Evolutionary conservation across 2,797 vertebrate species (phyloP).

Genomic region (Cottoperca gobio): DNA sequence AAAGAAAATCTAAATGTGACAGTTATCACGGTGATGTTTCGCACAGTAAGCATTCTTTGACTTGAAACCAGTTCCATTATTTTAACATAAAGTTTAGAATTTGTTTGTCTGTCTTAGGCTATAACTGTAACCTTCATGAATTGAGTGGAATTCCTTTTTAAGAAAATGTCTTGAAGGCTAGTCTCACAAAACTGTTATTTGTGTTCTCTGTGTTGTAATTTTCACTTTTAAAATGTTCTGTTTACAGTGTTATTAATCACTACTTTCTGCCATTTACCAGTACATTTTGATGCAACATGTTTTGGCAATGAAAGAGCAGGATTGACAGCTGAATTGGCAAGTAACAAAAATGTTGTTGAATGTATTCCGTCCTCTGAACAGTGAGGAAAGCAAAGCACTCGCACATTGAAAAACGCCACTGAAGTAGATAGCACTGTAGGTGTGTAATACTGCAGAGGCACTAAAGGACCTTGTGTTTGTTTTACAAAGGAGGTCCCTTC

Average conservation of each 20-base stretch:
- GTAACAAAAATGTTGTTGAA: conserved; percentile 87
- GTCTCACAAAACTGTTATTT: conserved; percentile 17
- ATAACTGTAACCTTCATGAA: conserved; percentile 32
- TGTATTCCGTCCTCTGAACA: conserved; percentile 85
- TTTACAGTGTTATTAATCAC: conserved; percentile 77
- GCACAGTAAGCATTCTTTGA: conserved; percentile 13
- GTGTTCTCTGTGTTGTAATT: conserved; percentile 27
- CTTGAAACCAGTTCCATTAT: conserved; percentile 20
- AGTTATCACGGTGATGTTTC: background rate
- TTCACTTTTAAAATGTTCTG: conserved; percentile 30
- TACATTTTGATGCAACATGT: conserved; percentile 72
- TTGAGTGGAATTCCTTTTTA: conserved; percentile 68
- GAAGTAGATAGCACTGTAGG: conserved; percentile 80
- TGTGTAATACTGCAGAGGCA: conserved; percentile 57
- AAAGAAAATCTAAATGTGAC: conserved; percentile 9
- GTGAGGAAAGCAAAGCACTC: conserved; percentile 90
- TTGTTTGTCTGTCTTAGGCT: conserved; percentile 19
- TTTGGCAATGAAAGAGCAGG: conserved; percentile 79
- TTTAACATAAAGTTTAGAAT: conserved; percentile 16
- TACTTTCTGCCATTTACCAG: conserved; percentile 76
- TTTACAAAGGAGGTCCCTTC: conserved; percentile 40
- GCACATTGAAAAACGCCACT: conserved; percentile 77
- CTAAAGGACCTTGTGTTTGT: conserved; percentile 71
- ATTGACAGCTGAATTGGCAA: conserved; percentile 80
- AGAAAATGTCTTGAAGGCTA: conserved; percentile 39